These are phyloP conservation scores for Dolomedes plantarius DNA, from an alignment of 2,888 invertebrate genomes.

Conservation along the genomic window DNA sequence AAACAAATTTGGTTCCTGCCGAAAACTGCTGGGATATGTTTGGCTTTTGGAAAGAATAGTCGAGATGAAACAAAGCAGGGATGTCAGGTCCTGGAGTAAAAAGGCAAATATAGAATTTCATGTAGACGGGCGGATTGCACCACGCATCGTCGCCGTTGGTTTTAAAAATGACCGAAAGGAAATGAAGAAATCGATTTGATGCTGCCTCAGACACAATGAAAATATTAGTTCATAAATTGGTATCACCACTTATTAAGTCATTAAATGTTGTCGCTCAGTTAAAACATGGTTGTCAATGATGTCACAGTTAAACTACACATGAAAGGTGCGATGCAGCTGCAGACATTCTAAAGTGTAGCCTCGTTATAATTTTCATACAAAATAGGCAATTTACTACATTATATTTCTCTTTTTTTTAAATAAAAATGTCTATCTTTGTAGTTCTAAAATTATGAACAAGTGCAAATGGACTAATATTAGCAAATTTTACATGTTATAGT, in stretches of 20 bases:
- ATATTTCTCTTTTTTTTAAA: neutral
- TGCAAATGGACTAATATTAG: conserved; percentile 18
- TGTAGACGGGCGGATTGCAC: conserved; percentile 15
- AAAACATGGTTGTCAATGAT: neutral
- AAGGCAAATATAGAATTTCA: conserved; percentile 14
- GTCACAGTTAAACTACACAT: conserved; percentile 2
- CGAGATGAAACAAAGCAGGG: conserved; percentile 40
- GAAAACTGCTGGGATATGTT: conserved; percentile 1
- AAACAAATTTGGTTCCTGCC: no score
- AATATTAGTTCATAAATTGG: neutral
- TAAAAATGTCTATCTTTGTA: neutral
- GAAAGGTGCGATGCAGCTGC: neutral
- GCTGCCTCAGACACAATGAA: neutral
- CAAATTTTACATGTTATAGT: conserved; percentile 31
- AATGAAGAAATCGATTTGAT: neutral
- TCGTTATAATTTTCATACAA: conserved; percentile 5
- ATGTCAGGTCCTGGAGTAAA: conserved; percentile 38
- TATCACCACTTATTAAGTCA: neutral
- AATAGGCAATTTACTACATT: conserved; percentile 8
- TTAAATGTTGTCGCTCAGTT: conserved; percentile 2
- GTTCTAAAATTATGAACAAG: conserved; percentile 41
- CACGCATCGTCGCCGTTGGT: neutral
- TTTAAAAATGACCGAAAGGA: neutral
- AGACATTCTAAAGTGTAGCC: conserved; percentile 1
- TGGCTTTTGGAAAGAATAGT: conserved; percentile 26